A percentile compares a stretch with the other conserved stretches of the same genome.
These are phyloP conservation scores for Paguma larvata DNA, from an alignment of 2,797 vertebrate species.

Conservation along the genomic window DNA sequence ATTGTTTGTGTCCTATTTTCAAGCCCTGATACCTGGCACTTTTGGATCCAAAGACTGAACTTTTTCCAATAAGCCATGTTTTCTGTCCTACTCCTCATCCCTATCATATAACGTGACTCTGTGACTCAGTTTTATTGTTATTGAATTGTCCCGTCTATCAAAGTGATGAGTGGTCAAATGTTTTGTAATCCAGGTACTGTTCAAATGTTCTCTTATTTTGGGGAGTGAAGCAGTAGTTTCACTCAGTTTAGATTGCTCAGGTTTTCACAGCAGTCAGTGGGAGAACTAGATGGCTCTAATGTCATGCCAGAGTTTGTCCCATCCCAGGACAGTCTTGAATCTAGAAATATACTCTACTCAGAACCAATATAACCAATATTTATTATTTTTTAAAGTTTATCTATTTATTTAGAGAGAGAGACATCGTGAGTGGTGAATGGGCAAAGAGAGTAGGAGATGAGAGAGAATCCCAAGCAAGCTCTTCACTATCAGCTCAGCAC, in stretches of 20 bases:
- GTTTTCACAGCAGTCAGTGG: neutral
- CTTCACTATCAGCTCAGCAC: no score
- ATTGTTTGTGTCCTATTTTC: neutral
- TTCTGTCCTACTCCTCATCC: neutral
- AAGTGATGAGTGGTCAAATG: neutral
- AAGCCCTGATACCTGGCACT: neutral
- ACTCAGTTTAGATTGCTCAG: neutral
- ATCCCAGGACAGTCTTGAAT: neutral
- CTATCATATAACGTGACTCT: neutral
- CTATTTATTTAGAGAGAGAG: no score
- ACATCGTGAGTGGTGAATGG: no score
- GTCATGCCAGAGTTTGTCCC: neutral
- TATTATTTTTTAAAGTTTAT: no score
- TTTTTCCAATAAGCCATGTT: neutral
- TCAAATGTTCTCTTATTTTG: conserved; percentile 3
- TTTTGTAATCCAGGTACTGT: neutral
- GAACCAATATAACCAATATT: neutral
- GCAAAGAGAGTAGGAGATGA: no score
- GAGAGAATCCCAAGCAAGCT: no score
- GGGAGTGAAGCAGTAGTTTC: neutral
- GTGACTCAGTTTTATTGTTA: conserved; percentile 1
- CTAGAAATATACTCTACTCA: neutral
- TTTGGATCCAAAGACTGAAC: neutral
- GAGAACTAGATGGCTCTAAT: neutral
- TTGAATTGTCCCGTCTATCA: neutral